A percentile compares a stretch with the other conserved stretches of the same genome.
Evolutionary conservation across 2,113 vertebrate genomes (phyloP).

Genomic region (Cebus imitator): DNA sequence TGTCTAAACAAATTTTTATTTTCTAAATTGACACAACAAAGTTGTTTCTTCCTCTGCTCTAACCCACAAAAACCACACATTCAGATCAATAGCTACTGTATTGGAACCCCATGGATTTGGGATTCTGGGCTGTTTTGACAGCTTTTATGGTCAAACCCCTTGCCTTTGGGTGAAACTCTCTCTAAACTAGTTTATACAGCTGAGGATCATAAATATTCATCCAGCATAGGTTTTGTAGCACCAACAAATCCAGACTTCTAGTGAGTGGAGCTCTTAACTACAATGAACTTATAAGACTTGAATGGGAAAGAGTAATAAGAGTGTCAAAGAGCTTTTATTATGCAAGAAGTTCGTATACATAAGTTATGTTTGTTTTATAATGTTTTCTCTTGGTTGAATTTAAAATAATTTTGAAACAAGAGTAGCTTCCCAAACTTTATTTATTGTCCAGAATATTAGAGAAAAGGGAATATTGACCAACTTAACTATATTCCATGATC

Average conservation of each 20-base stretch:
- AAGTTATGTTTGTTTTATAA: not conserved
- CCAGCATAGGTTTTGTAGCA: not conserved
- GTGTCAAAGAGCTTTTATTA: not conserved
- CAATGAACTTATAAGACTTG: not conserved
- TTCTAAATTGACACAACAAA: not conserved
- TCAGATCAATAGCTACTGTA: constrained; percentile 60
- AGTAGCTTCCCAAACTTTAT: not conserved
- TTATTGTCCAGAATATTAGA: not conserved
- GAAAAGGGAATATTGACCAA: not conserved
- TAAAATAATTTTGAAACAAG: not conserved
- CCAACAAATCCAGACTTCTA: not conserved
- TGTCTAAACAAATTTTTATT: constrained; percentile 45
- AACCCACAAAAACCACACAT: not conserved
- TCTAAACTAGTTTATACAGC: constrained; percentile 42
- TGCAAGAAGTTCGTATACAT: not conserved
- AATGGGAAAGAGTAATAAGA: not conserved
- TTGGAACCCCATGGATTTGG: constrained; percentile 16
- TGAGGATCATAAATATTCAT: not conserved
- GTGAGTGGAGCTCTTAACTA: not conserved
- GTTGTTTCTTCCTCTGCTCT: constrained; percentile 33
- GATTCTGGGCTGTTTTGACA: not conserved
- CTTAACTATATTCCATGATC: not conserved
- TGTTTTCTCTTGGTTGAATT: not conserved
- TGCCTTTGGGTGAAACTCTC: constrained; percentile 53
- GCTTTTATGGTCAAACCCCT: not conserved